Evolutionary conservation across 2,888 invertebrate genomes (phyloP).

Genomic region (Cephus rjabovi): DNA sequence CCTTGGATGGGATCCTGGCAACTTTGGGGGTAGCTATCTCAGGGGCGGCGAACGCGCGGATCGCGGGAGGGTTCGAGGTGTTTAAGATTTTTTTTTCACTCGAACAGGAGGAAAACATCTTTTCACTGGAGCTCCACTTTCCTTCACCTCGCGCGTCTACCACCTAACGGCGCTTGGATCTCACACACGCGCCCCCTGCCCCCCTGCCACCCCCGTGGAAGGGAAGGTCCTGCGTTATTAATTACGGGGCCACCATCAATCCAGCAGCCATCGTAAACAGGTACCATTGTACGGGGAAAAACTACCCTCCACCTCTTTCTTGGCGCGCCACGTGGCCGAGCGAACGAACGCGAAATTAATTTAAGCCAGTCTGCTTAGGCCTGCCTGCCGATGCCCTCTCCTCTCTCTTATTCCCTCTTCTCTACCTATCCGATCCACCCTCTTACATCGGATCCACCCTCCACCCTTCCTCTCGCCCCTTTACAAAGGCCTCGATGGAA

Average conservation of each 20-base stretch:
- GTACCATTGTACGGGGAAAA: slow-evolving; percentile 24
- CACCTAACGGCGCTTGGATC: background rate
- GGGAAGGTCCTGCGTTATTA: slow-evolving; percentile 25
- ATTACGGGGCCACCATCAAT: slow-evolving; percentile 25
- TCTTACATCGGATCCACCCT: too few relatives aligned
- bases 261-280: slow-evolving; percentile 25
- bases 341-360: slow-evolving; percentile 9
- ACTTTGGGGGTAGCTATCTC: background rate
- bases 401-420: slow-evolving; percentile 14
- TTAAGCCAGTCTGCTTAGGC: slow-evolving; percentile 10
- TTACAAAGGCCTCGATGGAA: too few relatives aligned
- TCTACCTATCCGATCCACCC: too few relatives aligned
- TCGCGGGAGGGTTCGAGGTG: slow-evolving; percentile 6
- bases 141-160: background rate
- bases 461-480: too few relatives aligned
- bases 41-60: background rate
- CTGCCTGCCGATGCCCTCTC: slow-evolving; percentile 10
- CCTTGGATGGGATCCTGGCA: background rate
- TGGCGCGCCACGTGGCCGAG: background rate
- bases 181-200: background rate
- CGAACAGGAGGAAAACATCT: slow-evolving; percentile 25
- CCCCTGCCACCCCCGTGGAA: background rate
- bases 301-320: slow-evolving; percentile 14
- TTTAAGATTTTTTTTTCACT: slow-evolving; percentile 26
- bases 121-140: slow-evolving; percentile 20